phyloP scores from a whole-genome alignment of 2,113 vertebrate species.

The Donacobius atricapilla region DNA sequence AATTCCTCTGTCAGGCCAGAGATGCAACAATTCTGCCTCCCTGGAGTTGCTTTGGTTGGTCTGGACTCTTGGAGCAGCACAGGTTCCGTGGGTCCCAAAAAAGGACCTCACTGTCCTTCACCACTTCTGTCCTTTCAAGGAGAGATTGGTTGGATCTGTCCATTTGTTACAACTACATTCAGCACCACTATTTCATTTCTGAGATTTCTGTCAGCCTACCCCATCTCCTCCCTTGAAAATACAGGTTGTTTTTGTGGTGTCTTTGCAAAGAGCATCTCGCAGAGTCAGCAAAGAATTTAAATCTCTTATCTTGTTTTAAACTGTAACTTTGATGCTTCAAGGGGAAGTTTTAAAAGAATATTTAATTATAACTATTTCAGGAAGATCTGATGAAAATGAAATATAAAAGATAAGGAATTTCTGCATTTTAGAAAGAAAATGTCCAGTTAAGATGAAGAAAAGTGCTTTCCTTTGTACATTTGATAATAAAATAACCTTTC shows the following conservation, averaged over 20 bases:
- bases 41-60: neutral
- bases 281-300: neutral
- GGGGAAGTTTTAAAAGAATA: neutral
- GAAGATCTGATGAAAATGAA: constrained; percentile 16
- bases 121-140: neutral
- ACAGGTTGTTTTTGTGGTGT: neutral
- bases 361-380: constrained; percentile 26
- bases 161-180: neutral
- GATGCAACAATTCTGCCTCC: neutral
- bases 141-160: neutral
- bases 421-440: neutral
- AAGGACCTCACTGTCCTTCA: neutral
- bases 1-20: neutral
- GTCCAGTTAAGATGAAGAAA: neutral
- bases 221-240: neutral
- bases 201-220: neutral
- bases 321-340: neutral
- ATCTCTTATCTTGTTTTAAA: neutral
- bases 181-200: neutral
- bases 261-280: neutral
- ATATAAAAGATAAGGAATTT: neutral
- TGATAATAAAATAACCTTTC: constrained; percentile 60
- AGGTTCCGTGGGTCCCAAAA: neutral
- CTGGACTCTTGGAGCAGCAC: neutral
- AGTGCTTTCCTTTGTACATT: neutral